Base-by-base conservation (phyloP, 2,888 invertebrate species). In the Colostygia pectinataria region DNA sequence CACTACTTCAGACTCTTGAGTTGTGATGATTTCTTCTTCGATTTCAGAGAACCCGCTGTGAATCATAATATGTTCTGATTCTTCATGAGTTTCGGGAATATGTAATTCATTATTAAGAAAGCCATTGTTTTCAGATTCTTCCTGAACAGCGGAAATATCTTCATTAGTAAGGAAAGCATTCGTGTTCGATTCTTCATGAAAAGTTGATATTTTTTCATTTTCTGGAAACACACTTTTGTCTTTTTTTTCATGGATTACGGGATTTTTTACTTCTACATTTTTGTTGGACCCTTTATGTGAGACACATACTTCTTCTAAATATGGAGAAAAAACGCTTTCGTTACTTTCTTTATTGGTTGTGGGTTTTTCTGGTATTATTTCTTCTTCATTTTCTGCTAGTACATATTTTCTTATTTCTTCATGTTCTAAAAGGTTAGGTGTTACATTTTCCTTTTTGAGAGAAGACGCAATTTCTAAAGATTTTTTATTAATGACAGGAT, bases 11-110 rank as follows among this genome's bases (percentile, higher is more conserved):
- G 55, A 39, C 9, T 51, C 52, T 15, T 48, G 43, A 14, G 32
- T 41, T 10, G 59, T 53, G 23, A 49, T 37, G 24, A 47, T 49
- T 48, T 49, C 46, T 50, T 55, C 53, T 47, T 53, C 53, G 32
- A 34, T 52, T 46, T 52, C 52, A 12, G 53, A 37, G 27, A 49
- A 49, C 2, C 44, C 51, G 29, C 51, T 46, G 13, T 51, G 51
- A 23, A 50, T 50, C 44, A 41, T 42, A 41, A 46, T 29, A 27
- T 46, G 46, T 25, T 53, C 38, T 27, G 31, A 25, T 18, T 33
- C 29, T 33, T 28, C 34, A n/a, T 32, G 18, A 32, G 28, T 37
- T 37, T 45, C 37, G 8, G 46, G 42, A 38, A 39, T 34, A 20
- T 42, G 41, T 28, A 42, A 23, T 38, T 46, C 41, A 46, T 46